A percentile compares a stretch with the other conserved stretches of the same genome.
These are phyloP conservation scores for Takifugu ocellatus DNA, from an alignment of 2,797 vertebrate genomes.

Conservation along the genomic window DNA sequence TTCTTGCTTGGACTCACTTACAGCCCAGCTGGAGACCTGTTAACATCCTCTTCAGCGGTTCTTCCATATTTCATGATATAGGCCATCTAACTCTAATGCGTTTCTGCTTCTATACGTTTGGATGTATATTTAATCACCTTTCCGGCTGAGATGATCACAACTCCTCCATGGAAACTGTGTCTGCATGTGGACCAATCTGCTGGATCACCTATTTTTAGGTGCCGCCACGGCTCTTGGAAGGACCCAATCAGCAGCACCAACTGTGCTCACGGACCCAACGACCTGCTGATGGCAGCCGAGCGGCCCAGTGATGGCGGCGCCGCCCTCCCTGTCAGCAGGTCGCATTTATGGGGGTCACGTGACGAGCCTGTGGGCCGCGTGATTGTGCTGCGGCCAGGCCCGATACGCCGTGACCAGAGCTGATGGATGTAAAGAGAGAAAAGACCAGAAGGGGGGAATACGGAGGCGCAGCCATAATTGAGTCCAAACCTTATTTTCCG, in stretches of 20 bases:
- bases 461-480: slow-evolving; percentile 2
- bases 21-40: slow-evolving; percentile 42
- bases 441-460: not conserved
- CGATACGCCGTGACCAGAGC: slow-evolving; percentile 38
- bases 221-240: slow-evolving; percentile 6
- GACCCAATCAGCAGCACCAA: slow-evolving; percentile 41
- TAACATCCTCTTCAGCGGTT: slow-evolving; percentile 59
- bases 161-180: slow-evolving; percentile 21
- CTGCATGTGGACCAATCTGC: not conserved
- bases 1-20: slow-evolving; percentile 34
- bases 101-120: slow-evolving; percentile 29
- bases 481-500: not conserved
- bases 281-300: not conserved
- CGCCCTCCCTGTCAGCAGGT: too few species aligned
- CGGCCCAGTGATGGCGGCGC: too few species aligned
- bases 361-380: slow-evolving; percentile 29
- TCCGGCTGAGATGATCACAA: slow-evolving; percentile 49
- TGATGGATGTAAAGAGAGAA: slow-evolving; percentile 35
- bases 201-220: not conserved
- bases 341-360: slow-evolving; percentile 24
- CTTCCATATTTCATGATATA: slow-evolving; percentile 62
- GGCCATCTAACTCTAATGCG: slow-evolving; percentile 61
- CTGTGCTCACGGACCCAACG: slow-evolving; percentile 40
- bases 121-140: slow-evolving; percentile 1
- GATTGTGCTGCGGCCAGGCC: slow-evolving; percentile 54